phyloP scores from a whole-genome alignment of 2,888 invertebrate genomes.

The Orthonevra nobilis region DNA sequence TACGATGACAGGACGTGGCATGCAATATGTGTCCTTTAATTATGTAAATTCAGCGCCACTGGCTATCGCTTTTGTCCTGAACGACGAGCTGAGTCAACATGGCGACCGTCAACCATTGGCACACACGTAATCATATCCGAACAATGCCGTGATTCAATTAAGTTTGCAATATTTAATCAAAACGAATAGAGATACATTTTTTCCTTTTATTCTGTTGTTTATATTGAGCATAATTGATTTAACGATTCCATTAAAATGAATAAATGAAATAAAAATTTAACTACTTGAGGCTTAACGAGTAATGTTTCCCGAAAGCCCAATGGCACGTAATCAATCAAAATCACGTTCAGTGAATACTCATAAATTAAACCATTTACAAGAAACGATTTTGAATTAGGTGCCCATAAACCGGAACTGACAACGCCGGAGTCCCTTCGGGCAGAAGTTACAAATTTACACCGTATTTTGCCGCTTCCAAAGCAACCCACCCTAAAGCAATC shows the following conservation, averaged over 20 bases:
- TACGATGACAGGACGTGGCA: constrained; percentile 45
- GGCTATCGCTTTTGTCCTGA: not conserved
- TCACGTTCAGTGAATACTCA: not conserved
- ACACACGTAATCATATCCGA: constrained; percentile 11
- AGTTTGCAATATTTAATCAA: constrained; percentile 11
- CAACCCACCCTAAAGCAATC: not conserved
- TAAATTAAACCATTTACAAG: constrained; percentile 16
- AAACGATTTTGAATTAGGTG: constrained; percentile 33
- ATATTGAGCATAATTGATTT: not conserved
- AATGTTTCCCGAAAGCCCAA: not conserved
- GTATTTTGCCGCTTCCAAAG: not conserved
- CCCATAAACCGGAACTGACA: constrained; percentile 47
- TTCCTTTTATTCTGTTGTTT: not conserved
- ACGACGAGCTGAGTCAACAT: constrained; percentile 6
- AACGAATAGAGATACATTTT: constrained; percentile 5
- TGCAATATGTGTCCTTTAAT: constrained; percentile 46
- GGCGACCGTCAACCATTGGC: constrained; percentile 15
- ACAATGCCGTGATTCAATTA: constrained; percentile 11
- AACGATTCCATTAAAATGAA: not conserved
- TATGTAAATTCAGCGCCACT: constrained; percentile 34
- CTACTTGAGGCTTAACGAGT: too few species aligned
- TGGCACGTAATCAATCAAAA: constrained; percentile 16
- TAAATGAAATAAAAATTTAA: not conserved
- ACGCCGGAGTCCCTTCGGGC: constrained; percentile 36
- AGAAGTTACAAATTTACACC: constrained; percentile 45